A percentile compares a stretch with the other conserved stretches of the same genome.
Evolutionary conservation across 2,113 vertebrate genomes (phyloP).

Genomic region (Myotis yumanensis): DNA sequence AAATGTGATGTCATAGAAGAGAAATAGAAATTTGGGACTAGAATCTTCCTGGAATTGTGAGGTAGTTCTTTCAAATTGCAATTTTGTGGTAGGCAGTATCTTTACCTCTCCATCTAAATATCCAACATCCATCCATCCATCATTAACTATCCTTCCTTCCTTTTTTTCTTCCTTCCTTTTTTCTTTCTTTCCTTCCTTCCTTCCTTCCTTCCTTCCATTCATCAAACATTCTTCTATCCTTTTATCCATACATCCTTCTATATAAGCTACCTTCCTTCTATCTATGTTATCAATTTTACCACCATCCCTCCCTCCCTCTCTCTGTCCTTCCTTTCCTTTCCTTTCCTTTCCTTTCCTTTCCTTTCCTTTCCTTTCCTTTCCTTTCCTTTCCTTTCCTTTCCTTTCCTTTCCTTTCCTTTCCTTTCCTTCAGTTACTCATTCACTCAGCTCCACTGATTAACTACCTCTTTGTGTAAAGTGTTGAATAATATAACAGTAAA

Average conservation of each 20-base stretch:
- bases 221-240: not conserved
- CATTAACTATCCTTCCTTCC: too few relatives aligned
- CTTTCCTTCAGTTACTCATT: not conserved
- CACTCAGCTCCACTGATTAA: not conserved
- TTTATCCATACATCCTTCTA: not conserved
- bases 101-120: not conserved
- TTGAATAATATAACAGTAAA: not conserved
- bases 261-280: not conserved
- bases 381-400: too few relatives aligned
- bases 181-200: not conserved
- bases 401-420: too few relatives aligned
- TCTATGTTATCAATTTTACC: not conserved
- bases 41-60: not conserved
- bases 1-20: not conserved
- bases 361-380: too few relatives aligned
- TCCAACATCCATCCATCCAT: not conserved
- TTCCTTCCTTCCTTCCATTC: not conserved
- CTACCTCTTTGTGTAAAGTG: not conserved
- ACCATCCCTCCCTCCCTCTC: too few relatives aligned
- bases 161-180: not conserved
- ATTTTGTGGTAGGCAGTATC: not conserved
- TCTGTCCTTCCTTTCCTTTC: not conserved
- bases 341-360: not conserved
- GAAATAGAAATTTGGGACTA: not conserved
- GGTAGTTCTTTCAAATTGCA: not conserved